These are phyloP conservation scores for Mandrillus leucophaeus DNA, from an alignment of 2,113 vertebrate species.

Conservation along the genomic window DNA sequence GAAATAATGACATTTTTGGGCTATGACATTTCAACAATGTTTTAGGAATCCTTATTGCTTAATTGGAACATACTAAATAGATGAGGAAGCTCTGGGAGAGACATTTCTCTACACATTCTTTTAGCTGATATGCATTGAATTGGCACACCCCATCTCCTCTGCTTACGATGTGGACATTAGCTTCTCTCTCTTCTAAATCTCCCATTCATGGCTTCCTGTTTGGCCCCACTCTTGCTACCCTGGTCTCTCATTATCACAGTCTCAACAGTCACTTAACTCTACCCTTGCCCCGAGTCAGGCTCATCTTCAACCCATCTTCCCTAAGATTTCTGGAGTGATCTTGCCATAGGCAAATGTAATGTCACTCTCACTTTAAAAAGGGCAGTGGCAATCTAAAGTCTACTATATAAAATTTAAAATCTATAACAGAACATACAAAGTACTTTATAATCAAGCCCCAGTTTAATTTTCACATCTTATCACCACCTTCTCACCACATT, in stretches of 20 bases:
- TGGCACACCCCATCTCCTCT: not conserved
- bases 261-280: not conserved
- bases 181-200: not conserved
- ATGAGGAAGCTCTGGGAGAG: not conserved
- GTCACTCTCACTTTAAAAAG: not conserved
- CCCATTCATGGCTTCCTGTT: not conserved
- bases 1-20: constrained; percentile 26
- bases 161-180: not conserved
- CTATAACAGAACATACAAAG: not conserved
- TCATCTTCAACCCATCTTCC: not conserved
- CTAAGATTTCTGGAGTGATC: not conserved
- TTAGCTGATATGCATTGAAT: not conserved
- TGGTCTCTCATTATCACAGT: not conserved
- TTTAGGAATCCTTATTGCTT: constrained; percentile 9
- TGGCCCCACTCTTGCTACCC: not conserved
- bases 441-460: not conserved
- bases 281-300: not conserved
- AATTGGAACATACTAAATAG: not conserved
- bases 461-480: constrained; percentile 13
- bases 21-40: not conserved
- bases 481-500: not conserved
- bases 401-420: not conserved
- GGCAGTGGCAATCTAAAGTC: not conserved
- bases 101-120: not conserved
- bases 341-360: not conserved